phyloP scores from a whole-genome alignment of 2,797 vertebrate species.

The Anabas testudineus region DNA sequence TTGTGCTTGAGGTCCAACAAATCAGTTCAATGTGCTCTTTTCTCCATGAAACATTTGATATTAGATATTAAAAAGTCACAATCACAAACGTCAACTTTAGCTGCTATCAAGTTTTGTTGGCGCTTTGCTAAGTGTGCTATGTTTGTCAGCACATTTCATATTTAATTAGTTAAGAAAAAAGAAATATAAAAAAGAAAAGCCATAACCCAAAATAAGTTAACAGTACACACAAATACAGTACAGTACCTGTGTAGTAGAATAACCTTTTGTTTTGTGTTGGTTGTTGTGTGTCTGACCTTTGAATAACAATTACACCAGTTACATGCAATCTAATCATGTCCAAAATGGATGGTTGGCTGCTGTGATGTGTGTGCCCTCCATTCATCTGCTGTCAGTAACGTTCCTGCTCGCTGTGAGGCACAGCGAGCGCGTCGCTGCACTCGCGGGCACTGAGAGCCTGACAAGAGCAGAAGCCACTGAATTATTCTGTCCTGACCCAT shows the following conservation, averaged over 20 bases:
- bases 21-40: background rate
- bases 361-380: background rate
- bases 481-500: constrained; percentile 22
- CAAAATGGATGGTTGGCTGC: constrained; percentile 36
- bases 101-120: background rate
- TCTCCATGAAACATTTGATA: background rate
- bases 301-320: constrained; percentile 52
- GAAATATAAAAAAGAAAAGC: too few relatives aligned
- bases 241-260: constrained; percentile 8
- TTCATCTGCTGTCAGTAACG: background rate
- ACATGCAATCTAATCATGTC: constrained; percentile 50
- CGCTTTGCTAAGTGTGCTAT: too few relatives aligned
- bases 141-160: too few relatives aligned
- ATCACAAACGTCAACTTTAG: background rate
- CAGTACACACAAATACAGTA: background rate
- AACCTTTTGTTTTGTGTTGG: constrained; percentile 46
- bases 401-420: constrained; percentile 22
- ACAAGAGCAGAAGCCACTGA: constrained; percentile 29
- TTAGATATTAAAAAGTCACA: too few relatives aligned
- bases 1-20: background rate
- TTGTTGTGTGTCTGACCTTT: constrained; percentile 65
- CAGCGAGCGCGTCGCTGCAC: background rate
- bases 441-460: constrained; percentile 6
- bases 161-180: too few relatives aligned
- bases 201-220: background rate